Evolutionary conservation across 2,113 vertebrate genomes (phyloP).

Genomic region (Heliornis fulica): DNA sequence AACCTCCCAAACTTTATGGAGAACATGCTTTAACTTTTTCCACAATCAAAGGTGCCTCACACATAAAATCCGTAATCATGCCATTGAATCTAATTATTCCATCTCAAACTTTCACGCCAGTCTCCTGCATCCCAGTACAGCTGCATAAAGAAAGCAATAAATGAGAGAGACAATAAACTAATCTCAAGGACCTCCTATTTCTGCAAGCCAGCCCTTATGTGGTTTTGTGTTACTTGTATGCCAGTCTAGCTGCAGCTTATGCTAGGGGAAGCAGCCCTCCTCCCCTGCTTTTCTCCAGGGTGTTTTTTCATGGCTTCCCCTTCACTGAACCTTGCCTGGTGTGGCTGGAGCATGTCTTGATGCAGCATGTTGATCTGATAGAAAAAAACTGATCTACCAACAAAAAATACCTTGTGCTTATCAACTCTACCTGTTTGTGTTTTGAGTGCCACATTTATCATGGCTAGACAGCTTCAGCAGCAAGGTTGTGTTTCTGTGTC

Average conservation of each 20-base stretch:
- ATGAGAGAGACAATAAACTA: neutral
- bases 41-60: constrained; percentile 16
- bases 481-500: neutral
- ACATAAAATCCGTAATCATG: constrained; percentile 26
- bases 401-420: neutral
- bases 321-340: neutral
- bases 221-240: neutral
- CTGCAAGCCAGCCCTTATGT: neutral
- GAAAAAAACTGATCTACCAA: neutral
- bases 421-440: neutral
- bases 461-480: neutral
- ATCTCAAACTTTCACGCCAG: constrained; percentile 1
- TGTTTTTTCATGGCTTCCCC: neutral
- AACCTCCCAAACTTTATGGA: constrained; percentile 47
- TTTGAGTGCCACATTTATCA: neutral
- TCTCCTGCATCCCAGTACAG: constrained; percentile 12
- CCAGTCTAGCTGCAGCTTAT: neutral
- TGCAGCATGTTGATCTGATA: neutral
- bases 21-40: constrained; percentile 21
- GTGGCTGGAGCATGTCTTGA: neutral
- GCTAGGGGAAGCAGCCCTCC: neutral
- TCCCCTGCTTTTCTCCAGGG: neutral
- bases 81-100: constrained; percentile 4
- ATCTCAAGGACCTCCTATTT: neutral
- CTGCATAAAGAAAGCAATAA: constrained; percentile 31